Base-by-base conservation (phyloP, 2,888 invertebrate genomes). In the Silvanus unidentatus region DNA sequence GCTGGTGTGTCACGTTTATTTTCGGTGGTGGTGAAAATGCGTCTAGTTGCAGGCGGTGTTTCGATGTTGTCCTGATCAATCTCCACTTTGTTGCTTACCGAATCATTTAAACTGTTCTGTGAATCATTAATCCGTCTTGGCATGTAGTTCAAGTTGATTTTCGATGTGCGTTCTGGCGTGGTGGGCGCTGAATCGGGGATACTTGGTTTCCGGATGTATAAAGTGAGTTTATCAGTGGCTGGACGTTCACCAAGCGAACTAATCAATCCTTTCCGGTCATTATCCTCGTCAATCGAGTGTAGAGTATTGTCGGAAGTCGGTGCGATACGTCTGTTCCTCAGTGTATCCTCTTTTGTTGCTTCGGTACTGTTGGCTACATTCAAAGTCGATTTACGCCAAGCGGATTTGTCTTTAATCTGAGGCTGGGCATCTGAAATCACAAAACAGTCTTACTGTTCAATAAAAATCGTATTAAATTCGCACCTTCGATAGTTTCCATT, bases 41-140 rank as follows among this genome's bases (percentile, higher is more conserved):
- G 80, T 44, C 91, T 76, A 12, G 84, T 84, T 0, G 84, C 87
- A 3, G 92, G 91, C 13, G 92, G 91, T 1, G 92, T 92, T 74
- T 92, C 91, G 27, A 92, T 87, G 59, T 92, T 92, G 58, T 92
- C 92, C 2, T 90, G 88, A 68, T 92, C 92, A 32, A 92, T 89
- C 64, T 91, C 90, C 9, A 84, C 81, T 65, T 83, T 83, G 58
- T 86, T 85, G 10, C 73, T 66, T 11, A 59, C 42, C 11, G 48
- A 44, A 5, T 52, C 49, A n/a, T 59, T 59, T 3, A 49, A 28
- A 13, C 51, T 53, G 32, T 50, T 54, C 34, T 54, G 57, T 1
- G 62, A 55, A 35, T 60, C 59, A 13, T 53, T 48, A 27, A 47
- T 47, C 15, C 50, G 48, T 15, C 52, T 43, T 2, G 59, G 30